phyloP scores from a whole-genome alignment of 2,888 invertebrate genomes.

The Dynastes maya region DNA sequence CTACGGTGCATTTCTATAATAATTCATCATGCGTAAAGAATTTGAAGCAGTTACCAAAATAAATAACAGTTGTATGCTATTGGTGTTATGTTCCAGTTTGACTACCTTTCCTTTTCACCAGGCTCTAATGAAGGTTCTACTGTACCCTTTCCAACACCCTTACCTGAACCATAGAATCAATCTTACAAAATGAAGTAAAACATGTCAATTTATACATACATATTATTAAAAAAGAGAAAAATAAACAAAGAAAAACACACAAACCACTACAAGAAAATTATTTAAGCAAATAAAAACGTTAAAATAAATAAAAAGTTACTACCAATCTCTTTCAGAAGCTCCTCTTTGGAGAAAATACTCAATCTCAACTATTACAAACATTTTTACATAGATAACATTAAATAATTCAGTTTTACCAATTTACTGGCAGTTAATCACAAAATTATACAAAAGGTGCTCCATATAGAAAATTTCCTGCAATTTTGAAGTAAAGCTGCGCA shows the following conservation, averaged over 20 bases:
- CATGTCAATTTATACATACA: constrained; percentile 32
- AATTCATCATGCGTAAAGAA: constrained; percentile 41
- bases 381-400: neutral
- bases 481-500: no score
- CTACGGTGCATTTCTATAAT: no score
- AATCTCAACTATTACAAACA: neutral
- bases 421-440: no score
- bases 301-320: neutral
- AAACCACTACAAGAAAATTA: constrained; percentile 39
- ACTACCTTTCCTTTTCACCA: constrained; percentile 69
- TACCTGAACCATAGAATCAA: constrained; percentile 69
- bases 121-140: constrained; percentile 64
- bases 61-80: constrained; percentile 46
- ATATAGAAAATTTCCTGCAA: no score
- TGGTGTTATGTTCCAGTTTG: constrained; percentile 42
- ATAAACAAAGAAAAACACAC: constrained; percentile 29
- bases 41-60: constrained; percentile 50
- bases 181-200: constrained; percentile 43
- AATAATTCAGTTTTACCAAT: neutral
- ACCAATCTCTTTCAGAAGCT: neutral
- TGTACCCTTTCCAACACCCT: constrained; percentile 66
- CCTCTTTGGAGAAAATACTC: no score
- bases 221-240: neutral
- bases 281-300: neutral
- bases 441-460: no score